Conservation (phyloP, 2,888 invertebrate genomes). For the Venustoraphidia nigricollis region DNA sequence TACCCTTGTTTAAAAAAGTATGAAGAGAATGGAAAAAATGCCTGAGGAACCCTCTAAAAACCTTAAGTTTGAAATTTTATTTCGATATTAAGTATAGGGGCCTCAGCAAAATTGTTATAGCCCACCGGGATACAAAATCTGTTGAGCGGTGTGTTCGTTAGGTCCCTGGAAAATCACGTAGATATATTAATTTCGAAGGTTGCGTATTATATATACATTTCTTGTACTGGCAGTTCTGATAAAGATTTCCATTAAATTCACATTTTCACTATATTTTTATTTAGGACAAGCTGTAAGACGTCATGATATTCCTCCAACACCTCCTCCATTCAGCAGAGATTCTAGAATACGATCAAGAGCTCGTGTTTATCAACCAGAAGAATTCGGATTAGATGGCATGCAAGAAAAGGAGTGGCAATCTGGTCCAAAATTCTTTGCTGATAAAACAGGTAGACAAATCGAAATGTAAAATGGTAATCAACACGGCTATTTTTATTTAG, state of each 20-base stretch:
- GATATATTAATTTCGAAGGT: background rate
- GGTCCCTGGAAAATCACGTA: no score
- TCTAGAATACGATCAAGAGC: conserved; percentile 10
- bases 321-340: conserved; percentile 16
- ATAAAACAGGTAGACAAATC: conserved; percentile 3
- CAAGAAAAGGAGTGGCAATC: conserved; percentile 10
- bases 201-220: background rate
- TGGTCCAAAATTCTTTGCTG: conserved; percentile 9
- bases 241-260: no score
- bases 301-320: conserved; percentile 13
- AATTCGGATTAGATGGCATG: conserved; percentile 12
- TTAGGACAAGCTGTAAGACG: conserved; percentile 1
- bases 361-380: conserved; percentile 8
- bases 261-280: no score
- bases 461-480: background rate
- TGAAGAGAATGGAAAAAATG: no score
- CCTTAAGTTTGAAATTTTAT: no score
- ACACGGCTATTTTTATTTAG: background rate
- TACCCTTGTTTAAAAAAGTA: no score
- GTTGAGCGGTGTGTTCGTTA: no score
- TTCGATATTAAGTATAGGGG: no score
- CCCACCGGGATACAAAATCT: no score
- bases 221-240: no score
- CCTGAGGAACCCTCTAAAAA: no score
- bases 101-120: no score